Percentiles rank a stretch among this genome's conserved stretches.
phyloP scores from a whole-genome alignment of 2,888 invertebrate species.

The Saturnia japonica region DNA sequence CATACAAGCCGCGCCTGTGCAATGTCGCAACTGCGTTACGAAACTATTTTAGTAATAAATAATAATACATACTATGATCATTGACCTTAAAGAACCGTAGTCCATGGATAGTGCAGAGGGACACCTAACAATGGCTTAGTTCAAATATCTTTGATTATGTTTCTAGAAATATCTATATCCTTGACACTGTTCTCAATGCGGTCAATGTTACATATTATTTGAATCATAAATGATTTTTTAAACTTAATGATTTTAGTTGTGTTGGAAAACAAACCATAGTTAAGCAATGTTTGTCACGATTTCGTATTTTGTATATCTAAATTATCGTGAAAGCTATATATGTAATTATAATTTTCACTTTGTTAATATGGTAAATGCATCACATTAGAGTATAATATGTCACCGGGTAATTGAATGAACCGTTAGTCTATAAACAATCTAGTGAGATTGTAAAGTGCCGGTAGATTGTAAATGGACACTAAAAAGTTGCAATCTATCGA shows the following conservation, averaged over 20 bases:
- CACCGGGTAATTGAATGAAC: too few relatives aligned
- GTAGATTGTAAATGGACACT: too few relatives aligned
- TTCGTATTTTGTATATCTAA: neutral
- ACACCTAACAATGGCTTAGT: constrained; percentile 10
- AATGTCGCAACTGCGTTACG: constrained; percentile 52
- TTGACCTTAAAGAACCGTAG: constrained; percentile 50
- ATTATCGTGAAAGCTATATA: neutral
- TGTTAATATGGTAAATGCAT: too few relatives aligned
- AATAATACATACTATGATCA: constrained; percentile 57
- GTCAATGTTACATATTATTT: constrained; percentile 13
- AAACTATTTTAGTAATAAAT: constrained; percentile 53
- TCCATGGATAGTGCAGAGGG: constrained; percentile 39
- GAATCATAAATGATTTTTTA: neutral
- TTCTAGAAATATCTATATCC: constrained; percentile 5
- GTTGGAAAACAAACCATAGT: too few relatives aligned
- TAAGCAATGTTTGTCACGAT: neutral
- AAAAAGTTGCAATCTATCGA: too few relatives aligned
- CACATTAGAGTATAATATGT: too few relatives aligned
- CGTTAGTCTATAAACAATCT: too few relatives aligned
- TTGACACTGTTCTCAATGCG: constrained; percentile 1
- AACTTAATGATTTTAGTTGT: neutral
- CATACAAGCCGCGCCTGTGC: constrained; percentile 39
- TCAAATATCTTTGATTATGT: constrained; percentile 9
- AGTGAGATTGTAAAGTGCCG: too few relatives aligned
- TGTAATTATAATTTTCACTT: too few relatives aligned